Conservation (phyloP, 2,113 vertebrate genomes). For the Nicator chloris region DNA sequence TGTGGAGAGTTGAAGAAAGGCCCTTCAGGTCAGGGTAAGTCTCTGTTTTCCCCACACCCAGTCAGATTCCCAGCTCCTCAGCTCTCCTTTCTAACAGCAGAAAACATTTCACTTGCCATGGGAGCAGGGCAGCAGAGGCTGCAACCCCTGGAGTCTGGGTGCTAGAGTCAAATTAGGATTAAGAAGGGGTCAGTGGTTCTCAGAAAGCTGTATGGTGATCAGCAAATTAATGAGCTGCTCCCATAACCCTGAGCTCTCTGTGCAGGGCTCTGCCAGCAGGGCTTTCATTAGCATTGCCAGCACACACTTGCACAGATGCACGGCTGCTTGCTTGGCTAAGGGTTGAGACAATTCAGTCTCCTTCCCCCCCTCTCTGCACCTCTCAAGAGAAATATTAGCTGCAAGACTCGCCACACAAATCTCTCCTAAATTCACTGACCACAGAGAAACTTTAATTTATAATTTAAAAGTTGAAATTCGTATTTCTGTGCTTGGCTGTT, state of each 20-base stretch:
- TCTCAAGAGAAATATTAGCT: background rate
- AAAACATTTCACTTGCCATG: background rate
- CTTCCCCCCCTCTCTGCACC: background rate
- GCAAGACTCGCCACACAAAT: background rate
- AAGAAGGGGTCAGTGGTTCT: background rate
- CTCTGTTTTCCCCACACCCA: background rate
- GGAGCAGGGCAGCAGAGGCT: background rate
- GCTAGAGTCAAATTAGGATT: background rate
- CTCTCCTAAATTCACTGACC: background rate
- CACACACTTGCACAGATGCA: background rate
- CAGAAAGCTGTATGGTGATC: background rate
- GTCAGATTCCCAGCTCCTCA: background rate
- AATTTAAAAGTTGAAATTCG: background rate
- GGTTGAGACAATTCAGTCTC: background rate
- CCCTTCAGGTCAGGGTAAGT: background rate
- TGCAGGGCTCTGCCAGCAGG: background rate
- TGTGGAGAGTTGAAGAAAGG: background rate
- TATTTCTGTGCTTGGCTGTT: background rate
- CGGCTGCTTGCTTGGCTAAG: background rate
- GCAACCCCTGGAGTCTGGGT: background rate
- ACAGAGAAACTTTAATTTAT: background rate
- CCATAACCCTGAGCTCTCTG: background rate
- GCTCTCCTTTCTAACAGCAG: background rate
- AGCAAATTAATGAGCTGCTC: background rate
- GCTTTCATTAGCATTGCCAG: background rate